phyloP scores from a whole-genome alignment of 2,888 invertebrate genomes.

The Macroteleia sp. region DNA sequence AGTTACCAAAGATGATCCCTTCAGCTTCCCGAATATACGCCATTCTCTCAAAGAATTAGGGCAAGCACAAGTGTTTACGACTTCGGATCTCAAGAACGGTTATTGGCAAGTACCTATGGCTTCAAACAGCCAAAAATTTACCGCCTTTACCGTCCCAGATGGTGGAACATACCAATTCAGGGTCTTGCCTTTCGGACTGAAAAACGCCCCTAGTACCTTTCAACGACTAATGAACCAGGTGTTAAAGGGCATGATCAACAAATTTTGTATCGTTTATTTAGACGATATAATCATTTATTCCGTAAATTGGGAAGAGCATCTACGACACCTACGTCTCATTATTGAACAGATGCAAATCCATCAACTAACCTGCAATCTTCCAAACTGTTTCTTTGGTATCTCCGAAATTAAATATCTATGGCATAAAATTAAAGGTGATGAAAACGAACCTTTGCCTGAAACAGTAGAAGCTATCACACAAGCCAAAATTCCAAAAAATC shows the following conservation, averaged over 20 bases:
- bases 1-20: no score
- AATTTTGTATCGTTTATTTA: conserved; percentile 68
- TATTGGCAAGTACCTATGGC: neutral
- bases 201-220: conserved; percentile 71
- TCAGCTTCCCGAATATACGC: no score
- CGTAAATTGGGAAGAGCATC: no score
- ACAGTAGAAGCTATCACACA: neutral
- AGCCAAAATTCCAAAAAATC: neutral
- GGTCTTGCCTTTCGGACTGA: conserved; percentile 65
- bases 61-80: no score
- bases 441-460: neutral
- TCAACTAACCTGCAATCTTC: neutral
- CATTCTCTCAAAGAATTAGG: no score
- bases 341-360: conserved; percentile 57
- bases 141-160: conserved; percentile 38
- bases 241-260: conserved; percentile 60
- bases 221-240: conserved; percentile 71
- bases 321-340: no score
- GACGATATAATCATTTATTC: conserved; percentile 73
- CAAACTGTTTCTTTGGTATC: conserved; percentile 23
- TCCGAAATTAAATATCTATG: neutral
- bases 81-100: no score
- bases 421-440: neutral
- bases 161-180: conserved; percentile 71
- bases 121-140: neutral